Percentiles rank a stretch among this genome's conserved stretches.
phyloP scores from a whole-genome alignment of 2,113 vertebrate genomes.

The Rhea pennata region DNA sequence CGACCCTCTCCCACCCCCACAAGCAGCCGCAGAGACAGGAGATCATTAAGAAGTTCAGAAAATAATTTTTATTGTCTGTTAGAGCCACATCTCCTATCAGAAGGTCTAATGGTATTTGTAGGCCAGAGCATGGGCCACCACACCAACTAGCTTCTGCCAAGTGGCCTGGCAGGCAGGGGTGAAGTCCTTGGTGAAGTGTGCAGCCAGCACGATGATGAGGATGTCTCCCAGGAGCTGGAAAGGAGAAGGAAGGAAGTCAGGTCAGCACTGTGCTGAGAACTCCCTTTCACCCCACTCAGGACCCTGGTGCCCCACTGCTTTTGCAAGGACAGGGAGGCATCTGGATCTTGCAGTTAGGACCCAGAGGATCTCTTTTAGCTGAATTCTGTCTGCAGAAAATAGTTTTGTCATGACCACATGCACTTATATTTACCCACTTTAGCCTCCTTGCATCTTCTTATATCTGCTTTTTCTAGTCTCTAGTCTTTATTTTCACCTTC shows the following conservation, averaged over 20 bases:
- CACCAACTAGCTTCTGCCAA: conserved; percentile 84
- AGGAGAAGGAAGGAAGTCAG: not conserved
- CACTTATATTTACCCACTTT: not conserved
- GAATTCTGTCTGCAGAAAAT: not conserved
- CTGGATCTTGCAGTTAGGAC: not conserved
- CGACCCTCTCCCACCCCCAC: not conserved
- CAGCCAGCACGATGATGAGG: conserved; percentile 76
- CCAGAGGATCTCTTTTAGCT: not conserved
- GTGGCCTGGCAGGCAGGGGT: conserved; percentile 64
- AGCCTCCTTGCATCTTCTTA: not conserved
- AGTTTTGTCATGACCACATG: not conserved
- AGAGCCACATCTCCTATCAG: not conserved
- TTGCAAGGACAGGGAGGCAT: not conserved
- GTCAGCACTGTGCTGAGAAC: not conserved
- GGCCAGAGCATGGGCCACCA: conserved; percentile 82
- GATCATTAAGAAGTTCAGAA: not conserved
- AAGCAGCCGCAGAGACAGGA: not conserved
- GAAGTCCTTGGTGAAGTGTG: conserved; percentile 75
- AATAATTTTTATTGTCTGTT: not conserved
- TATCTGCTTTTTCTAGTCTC: not conserved
- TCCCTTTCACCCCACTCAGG: accelerated
- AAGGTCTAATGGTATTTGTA: conserved; percentile 80
- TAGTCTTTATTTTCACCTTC: not conserved
- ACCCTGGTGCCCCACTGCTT: not conserved
- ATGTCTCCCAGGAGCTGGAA: conserved; percentile 83